A percentile compares a stretch with the other conserved stretches of the same genome.
phyloP scores from a whole-genome alignment of 2,797 vertebrate genomes.

The Squalus acanthias region DNA sequence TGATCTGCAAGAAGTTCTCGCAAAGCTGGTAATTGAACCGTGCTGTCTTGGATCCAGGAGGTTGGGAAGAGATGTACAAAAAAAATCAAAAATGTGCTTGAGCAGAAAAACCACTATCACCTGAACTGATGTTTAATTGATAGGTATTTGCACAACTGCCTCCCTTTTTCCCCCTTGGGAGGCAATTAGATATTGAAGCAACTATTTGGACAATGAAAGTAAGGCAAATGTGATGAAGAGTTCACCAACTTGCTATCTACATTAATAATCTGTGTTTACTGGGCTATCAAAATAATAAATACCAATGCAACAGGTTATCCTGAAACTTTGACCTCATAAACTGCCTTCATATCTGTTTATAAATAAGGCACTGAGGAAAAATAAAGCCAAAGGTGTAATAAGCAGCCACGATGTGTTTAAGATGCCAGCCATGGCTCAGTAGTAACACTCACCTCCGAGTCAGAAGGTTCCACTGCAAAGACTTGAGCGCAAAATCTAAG shows the following conservation, averaged over 20 bases:
- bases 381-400: not conserved
- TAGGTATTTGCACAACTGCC: not conserved
- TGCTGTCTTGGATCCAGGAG: not conserved
- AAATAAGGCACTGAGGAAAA: not conserved
- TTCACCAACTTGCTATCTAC: not conserved
- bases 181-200: not conserved
- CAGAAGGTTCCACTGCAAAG: not conserved
- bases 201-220: not conserved
- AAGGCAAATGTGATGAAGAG: not conserved
- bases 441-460: not conserved
- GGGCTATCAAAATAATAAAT: constrained; percentile 17
- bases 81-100: not conserved
- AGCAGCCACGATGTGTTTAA: not conserved
- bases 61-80: not conserved
- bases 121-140: not conserved
- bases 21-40: not conserved
- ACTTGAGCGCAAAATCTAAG: not conserved
- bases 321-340: not conserved
- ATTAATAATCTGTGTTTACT: not conserved
- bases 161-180: not conserved
- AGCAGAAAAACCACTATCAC: not conserved
- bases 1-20: not conserved
- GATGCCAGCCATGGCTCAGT: not conserved
- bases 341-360: not conserved
- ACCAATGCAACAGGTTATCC: not conserved